These are phyloP conservation scores for Willowsia nigromaculata DNA, from an alignment of 2,888 invertebrate genomes.

Conservation along the genomic window DNA sequence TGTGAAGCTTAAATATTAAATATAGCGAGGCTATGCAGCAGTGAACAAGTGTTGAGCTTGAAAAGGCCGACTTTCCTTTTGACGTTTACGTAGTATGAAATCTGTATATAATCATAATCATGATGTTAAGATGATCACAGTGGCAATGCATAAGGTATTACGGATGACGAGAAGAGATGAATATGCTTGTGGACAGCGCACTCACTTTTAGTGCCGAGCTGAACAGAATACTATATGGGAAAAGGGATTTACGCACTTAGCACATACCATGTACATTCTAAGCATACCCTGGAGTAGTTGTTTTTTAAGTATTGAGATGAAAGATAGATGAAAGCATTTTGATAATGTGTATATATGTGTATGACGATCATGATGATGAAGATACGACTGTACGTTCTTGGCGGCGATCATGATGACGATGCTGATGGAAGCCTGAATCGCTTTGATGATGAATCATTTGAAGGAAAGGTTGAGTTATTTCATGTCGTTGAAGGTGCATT, in stretches of 20 bases:
- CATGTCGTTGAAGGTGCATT: conserved; percentile 69
- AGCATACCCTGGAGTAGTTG: not conserved
- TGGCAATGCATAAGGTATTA: conserved; percentile 24
- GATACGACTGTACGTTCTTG: conserved; percentile 38
- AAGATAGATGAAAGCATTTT: conserved; percentile 52
- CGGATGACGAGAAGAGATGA: conserved; percentile 48
- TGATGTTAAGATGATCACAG: conserved; percentile 40
- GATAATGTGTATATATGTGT: not conserved
- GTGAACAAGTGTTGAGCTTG: conserved; percentile 62
- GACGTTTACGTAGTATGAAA: conserved; percentile 67
- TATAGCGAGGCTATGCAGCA: not conserved
- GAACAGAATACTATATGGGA: not conserved
- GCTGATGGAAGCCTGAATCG: conserved; percentile 55
- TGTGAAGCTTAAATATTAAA: too few relatives aligned
- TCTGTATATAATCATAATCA: conserved; percentile 52
- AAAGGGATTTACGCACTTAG: not conserved
- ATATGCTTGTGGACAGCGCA: conserved; percentile 64
- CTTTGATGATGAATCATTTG: conserved; percentile 67
- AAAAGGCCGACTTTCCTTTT: conserved; percentile 64
- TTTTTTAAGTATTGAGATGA: conserved; percentile 37
- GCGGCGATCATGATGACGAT: conserved; percentile 65
- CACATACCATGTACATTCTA: not conserved
- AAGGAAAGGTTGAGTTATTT: conserved; percentile 67
- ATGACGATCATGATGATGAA: conserved; percentile 45
- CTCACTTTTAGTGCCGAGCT: conserved; percentile 45